Evolutionary conservation across 2,888 invertebrate species (phyloP).

Genomic region (Myopa testacea): DNA sequence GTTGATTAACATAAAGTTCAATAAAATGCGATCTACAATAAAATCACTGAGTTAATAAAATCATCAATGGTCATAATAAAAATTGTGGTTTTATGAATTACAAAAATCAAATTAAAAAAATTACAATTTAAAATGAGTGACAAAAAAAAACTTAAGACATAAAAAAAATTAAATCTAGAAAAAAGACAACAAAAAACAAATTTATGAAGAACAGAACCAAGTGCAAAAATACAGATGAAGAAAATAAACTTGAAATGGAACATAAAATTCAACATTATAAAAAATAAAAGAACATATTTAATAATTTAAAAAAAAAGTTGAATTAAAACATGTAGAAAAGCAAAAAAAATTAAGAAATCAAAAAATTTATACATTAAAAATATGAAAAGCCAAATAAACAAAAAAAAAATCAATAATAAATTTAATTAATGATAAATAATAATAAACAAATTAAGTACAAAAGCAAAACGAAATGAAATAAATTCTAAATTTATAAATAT

Average conservation of each 20-base stretch:
- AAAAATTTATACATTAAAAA: no score
- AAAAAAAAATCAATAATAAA: background rate
- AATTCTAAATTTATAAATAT: background rate
- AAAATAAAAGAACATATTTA: background rate
- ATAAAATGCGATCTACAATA: no score
- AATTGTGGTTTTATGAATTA: no score
- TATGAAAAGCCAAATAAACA: no score
- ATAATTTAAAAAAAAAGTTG: background rate
- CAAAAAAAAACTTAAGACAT: no score
- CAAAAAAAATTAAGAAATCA: background rate
- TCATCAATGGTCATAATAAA: no score
- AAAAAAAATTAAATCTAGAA: no score
- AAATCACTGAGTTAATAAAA: no score
- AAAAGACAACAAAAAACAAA: background rate
- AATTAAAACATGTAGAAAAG: background rate
- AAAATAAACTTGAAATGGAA: background rate
- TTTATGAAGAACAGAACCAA: no score
- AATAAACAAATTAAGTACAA: background rate
- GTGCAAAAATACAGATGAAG: constrained; percentile 1
- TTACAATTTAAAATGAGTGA: no score
- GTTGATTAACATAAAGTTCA: no score
- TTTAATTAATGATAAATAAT: background rate
- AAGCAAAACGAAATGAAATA: background rate
- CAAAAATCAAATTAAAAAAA: no score
- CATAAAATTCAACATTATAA: background rate